Percentiles rank a stretch among this genome's conserved stretches.
These are phyloP conservation scores for Ifrita kowaldi DNA, from an alignment of 2,113 vertebrate genomes.

Conservation along the genomic window DNA sequence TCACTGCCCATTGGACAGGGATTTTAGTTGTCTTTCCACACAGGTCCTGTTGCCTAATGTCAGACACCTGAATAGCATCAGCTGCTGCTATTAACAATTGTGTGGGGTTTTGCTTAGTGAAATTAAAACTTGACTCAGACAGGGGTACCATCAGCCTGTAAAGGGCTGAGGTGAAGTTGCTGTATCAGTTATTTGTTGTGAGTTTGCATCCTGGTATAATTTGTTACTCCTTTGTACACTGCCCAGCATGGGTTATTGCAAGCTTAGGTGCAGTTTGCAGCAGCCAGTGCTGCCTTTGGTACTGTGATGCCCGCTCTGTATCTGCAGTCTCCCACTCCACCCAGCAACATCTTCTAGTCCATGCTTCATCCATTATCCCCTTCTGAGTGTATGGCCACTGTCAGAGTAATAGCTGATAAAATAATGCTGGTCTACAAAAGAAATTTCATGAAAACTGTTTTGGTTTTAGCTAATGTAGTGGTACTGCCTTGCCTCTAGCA, in stretches of 20 bases:
- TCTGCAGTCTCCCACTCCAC: background rate
- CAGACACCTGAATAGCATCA: background rate
- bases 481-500: background rate
- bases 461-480: background rate
- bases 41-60: background rate
- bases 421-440: background rate
- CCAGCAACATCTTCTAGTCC: background rate
- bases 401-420: background rate
- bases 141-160: background rate
- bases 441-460: background rate
- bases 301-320: background rate
- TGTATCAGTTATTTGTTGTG: background rate
- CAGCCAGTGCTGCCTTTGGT: background rate
- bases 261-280: background rate
- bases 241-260: background rate
- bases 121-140: background rate
- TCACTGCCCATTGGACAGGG: background rate
- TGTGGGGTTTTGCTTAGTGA: background rate
- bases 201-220: background rate
- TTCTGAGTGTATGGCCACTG: background rate
- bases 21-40: background rate
- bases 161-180: background rate
- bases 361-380: background rate
- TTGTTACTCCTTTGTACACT: background rate
- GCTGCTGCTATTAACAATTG: background rate